These are phyloP conservation scores for Branchinecta lindahli DNA, from an alignment of 1,140 invertebrate species.

Conservation along the genomic window DNA sequence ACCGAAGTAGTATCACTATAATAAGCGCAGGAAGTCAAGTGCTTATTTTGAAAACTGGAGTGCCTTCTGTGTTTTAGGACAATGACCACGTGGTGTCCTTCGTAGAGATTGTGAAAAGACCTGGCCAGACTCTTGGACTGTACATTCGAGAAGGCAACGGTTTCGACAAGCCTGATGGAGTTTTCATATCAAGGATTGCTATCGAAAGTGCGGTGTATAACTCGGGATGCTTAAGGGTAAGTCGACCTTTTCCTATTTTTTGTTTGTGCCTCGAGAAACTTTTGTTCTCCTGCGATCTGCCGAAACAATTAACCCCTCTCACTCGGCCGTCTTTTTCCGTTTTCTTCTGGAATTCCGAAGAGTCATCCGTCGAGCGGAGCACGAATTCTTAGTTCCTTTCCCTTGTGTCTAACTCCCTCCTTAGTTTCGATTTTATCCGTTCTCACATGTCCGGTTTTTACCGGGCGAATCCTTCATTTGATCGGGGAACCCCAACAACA, in stretches of 20 bases:
- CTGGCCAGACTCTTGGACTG: conserved; percentile 91
- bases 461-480: too few species aligned
- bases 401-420: too few species aligned
- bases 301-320: neutral
- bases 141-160: conserved; percentile 96
- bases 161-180: conserved; percentile 76
- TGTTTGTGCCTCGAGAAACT: neutral
- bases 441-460: too few species aligned
- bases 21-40: too few species aligned
- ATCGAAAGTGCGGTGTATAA: conserved; percentile 91
- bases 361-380: too few species aligned
- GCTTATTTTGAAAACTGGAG: too few species aligned
- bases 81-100: conserved; percentile 70
- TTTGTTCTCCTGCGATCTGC: neutral
- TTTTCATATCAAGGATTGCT: conserved; percentile 96
- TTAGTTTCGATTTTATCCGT: too few species aligned
- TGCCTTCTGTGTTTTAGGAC: conserved; percentile 38
- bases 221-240: conserved; percentile 76
- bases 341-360: too few species aligned
- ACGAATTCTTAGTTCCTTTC: too few species aligned
- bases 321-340: too few species aligned
- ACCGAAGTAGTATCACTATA: too few species aligned
- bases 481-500: too few species aligned
- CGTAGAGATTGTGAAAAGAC: conserved; percentile 97
- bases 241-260: neutral